A percentile compares a stretch with the other conserved stretches of the same genome.
phyloP scores from a whole-genome alignment of 2,113 vertebrate genomes.

The Tetrao urogallus region DNA sequence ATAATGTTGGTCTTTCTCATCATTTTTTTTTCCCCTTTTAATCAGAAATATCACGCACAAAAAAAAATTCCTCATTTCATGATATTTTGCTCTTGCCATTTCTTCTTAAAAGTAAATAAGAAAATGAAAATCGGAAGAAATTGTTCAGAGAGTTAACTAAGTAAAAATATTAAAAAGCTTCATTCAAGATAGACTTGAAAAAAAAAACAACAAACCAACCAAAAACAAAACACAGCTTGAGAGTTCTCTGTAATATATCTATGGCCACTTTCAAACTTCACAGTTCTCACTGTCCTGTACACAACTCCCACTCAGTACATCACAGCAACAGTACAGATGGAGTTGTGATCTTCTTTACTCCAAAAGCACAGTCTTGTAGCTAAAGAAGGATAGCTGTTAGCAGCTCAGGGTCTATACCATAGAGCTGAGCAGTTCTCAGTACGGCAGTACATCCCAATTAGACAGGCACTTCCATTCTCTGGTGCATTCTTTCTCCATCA shows the following conservation, averaged over 20 bases:
- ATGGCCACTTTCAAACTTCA: slow-evolving; percentile 64
- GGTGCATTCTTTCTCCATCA: neutral
- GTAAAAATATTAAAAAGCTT: slow-evolving; percentile 19
- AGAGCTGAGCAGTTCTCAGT: slow-evolving; percentile 60
- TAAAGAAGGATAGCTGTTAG: slow-evolving; percentile 73
- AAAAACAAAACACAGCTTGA: neutral
- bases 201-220: neutral
- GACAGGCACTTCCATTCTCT: neutral
- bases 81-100: neutral
- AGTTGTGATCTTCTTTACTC: slow-evolving; percentile 72
- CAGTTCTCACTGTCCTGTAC: slow-evolving; percentile 73
- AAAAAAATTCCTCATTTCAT: neutral
- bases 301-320: slow-evolving; percentile 74
- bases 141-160: neutral
- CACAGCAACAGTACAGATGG: slow-evolving; percentile 71
- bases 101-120: neutral
- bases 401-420: slow-evolving; percentile 64
- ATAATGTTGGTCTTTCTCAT: neutral
- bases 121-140: neutral
- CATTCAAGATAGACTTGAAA: slow-evolving; percentile 23
- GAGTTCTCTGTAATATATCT: slow-evolving; percentile 57
- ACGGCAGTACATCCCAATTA: neutral
- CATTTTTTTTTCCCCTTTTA: neutral
- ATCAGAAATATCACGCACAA: neutral
- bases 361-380: slow-evolving; percentile 71